A percentile compares a stretch with the other conserved stretches of the same genome.
Evolutionary conservation across 2,797 vertebrate species (phyloP).

Genomic region (Gastrophryne carolinensis): DNA sequence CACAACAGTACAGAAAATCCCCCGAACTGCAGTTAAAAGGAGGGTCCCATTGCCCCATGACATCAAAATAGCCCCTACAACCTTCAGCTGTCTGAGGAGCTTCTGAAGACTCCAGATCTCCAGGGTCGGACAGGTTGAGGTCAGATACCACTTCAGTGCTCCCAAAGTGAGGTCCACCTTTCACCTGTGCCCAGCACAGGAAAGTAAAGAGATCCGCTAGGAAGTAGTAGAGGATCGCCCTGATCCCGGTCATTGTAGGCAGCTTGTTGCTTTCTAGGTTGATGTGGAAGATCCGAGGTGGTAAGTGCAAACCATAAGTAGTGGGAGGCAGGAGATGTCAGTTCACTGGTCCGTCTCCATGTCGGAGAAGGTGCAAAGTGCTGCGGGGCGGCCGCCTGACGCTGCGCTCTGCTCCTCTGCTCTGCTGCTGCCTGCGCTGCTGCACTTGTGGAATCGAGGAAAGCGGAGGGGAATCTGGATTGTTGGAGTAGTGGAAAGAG

Average conservation of each 20-base stretch:
- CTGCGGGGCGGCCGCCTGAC: too few relatives aligned
- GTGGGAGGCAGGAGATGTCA: slow-evolving; percentile 10
- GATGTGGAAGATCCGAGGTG: slow-evolving; percentile 42
- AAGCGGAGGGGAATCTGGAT: slow-evolving; percentile 49
- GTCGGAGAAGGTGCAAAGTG: too few relatives aligned
- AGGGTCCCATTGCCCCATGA: slow-evolving; percentile 98
- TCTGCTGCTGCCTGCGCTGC: slow-evolving; percentile 33
- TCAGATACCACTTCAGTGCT: slow-evolving; percentile 89
- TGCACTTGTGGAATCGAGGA: slow-evolving; percentile 49
- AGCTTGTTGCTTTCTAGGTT: slow-evolving; percentile 24
- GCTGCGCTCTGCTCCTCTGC: slow-evolving; percentile 6
- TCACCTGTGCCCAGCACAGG: slow-evolving; percentile 90
- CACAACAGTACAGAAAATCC: slow-evolving; percentile 94
- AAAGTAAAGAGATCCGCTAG: slow-evolving; percentile 89
- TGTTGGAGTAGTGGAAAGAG: slow-evolving; percentile 49
- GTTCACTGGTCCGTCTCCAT: slow-evolving; percentile 28
- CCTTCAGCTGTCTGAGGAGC: slow-evolving; percentile 84
- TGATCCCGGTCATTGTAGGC: slow-evolving; percentile 72
- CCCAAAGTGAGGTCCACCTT: slow-evolving; percentile 83
- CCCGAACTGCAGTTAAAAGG: slow-evolving; percentile 92
- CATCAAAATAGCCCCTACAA: slow-evolving; percentile 94
- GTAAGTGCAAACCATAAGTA: slow-evolving; percentile 18
- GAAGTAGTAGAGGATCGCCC: slow-evolving; percentile 84
- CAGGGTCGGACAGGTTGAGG: slow-evolving; percentile 84
- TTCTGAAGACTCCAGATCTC: slow-evolving; percentile 79